Evolutionary conservation across 2,113 vertebrate species (phyloP).

Genomic region (Pampusana beccarii): DNA sequence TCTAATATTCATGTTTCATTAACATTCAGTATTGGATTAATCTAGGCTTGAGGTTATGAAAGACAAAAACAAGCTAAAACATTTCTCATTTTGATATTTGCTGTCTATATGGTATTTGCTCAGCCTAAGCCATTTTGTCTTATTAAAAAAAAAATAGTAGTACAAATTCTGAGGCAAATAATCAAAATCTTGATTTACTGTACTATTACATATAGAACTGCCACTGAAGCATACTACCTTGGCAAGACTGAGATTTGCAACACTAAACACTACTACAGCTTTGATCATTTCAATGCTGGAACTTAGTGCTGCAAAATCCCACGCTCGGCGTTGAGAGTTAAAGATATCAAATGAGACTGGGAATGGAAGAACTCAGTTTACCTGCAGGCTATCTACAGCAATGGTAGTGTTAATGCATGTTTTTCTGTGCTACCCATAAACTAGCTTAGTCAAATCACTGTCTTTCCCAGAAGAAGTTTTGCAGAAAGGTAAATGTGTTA

Average conservation of each 20-base stretch:
- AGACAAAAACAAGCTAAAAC: not conserved
- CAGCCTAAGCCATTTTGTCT: conserved; percentile 38
- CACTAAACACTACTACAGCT: conserved; percentile 57
- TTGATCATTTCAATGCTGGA: conserved; percentile 59
- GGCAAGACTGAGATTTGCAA: conserved; percentile 65
- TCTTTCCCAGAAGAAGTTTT: not conserved
- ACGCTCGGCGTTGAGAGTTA: conserved; percentile 42
- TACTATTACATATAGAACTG: conserved; percentile 61
- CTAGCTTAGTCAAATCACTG: not conserved
- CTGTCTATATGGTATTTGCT: conserved; percentile 30
- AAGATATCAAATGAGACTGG: conserved; percentile 68
- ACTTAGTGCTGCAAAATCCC: conserved; percentile 64
- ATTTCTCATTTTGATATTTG: conserved; percentile 60
- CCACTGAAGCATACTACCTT: not conserved
- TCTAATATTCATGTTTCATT: conserved; percentile 80
- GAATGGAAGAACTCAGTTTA: conserved; percentile 81
- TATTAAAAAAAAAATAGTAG: not conserved
- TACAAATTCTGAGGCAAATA: conserved; percentile 42
- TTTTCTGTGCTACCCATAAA: conserved; percentile 27
- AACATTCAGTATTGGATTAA: conserved; percentile 70
- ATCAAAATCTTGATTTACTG: conserved; percentile 36
- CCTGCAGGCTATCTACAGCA: conserved; percentile 69
- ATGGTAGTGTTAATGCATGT: conserved; percentile 74
- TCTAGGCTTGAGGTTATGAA: conserved; percentile 51
- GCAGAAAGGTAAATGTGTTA: not conserved